Evolutionary conservation across 2,113 vertebrate genomes (phyloP).

Genomic region (Nibea albiflora): DNA sequence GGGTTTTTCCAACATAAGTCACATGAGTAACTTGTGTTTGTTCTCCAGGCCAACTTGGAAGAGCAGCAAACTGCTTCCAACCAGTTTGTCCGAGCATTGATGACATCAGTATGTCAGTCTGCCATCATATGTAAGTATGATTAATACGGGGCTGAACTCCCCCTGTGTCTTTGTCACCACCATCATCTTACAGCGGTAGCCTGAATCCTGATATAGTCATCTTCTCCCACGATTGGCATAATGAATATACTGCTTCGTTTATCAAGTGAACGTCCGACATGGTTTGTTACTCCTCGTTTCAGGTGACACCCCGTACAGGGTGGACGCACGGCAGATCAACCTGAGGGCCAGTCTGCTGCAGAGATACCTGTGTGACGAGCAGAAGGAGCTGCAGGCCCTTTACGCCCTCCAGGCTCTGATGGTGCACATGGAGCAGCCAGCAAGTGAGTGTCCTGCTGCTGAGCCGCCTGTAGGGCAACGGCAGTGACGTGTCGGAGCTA

Average conservation of each 20-base stretch:
- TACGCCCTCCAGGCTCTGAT: conserved; percentile 96
- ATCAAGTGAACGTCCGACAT: not conserved
- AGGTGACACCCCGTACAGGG: conserved; percentile 91
- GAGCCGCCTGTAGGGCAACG: not conserved
- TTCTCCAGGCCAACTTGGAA: conserved; percentile 88
- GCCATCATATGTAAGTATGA: conserved; percentile 92
- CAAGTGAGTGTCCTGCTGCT: conserved; percentile 88
- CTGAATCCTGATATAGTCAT: not conserved
- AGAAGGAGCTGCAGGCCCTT: conserved; percentile 95
- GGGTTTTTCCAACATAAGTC: not conserved
- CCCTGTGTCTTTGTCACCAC: not conserved
- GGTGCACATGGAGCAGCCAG: conserved; percentile 96
- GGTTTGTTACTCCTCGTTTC: not conserved
- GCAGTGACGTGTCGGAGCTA: not conserved
- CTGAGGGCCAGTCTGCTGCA: conserved; percentile 91
- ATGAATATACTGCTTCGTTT: too few relatives aligned
- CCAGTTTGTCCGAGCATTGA: conserved; percentile 90
- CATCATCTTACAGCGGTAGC: not conserved
- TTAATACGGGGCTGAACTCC: not conserved
- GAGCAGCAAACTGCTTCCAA: conserved; percentile 89
- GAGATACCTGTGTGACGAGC: conserved; percentile 91
- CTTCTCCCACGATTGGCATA: not conserved
- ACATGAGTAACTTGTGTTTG: not conserved
- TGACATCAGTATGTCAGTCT: conserved; percentile 94
- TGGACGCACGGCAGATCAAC: conserved; percentile 87